Evolutionary conservation across 1,140 invertebrate genomes (phyloP).

Genomic region (Drosophila arizonae): DNA sequence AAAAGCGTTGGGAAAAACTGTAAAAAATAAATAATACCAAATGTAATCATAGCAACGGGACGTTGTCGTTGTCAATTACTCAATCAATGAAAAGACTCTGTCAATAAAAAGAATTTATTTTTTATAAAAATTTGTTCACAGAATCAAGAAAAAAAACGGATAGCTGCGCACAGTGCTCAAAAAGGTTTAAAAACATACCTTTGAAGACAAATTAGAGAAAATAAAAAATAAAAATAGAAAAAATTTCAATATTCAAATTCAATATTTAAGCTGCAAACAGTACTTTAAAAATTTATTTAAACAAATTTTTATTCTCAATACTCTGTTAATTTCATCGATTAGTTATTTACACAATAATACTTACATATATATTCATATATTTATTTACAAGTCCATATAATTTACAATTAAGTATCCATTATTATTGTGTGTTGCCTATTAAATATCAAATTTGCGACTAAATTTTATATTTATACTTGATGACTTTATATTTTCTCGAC

Average conservation of each 20-base stretch:
- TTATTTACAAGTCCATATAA: background rate
- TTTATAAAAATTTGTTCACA: background rate
- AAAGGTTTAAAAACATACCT: background rate
- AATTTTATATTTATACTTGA: no score
- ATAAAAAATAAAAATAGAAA: background rate
- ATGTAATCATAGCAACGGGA: constrained; percentile 56
- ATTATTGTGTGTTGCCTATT: no score
- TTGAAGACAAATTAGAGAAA: background rate
- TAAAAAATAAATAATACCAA: constrained; percentile 21
- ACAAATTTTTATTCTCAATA: no score
- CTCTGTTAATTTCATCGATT: no score
- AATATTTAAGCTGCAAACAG: no score
- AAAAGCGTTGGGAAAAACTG: constrained; percentile 3
- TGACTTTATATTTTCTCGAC: no score
- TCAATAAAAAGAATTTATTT: constrained; percentile 6
- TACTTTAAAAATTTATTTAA: no score
- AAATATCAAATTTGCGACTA: no score
- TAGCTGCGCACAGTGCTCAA: background rate
- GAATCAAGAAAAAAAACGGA: background rate
- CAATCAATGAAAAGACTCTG: constrained; percentile 48
- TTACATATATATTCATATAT: no score
- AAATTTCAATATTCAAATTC: no score
- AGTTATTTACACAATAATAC: no score
- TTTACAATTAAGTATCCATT: no score
- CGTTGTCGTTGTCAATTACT: constrained; percentile 60